Evolutionary conservation across 2,888 invertebrate genomes (phyloP), one percentile per base, ranked within the genome.

Genomic region (Halictus ligatus): DNA sequence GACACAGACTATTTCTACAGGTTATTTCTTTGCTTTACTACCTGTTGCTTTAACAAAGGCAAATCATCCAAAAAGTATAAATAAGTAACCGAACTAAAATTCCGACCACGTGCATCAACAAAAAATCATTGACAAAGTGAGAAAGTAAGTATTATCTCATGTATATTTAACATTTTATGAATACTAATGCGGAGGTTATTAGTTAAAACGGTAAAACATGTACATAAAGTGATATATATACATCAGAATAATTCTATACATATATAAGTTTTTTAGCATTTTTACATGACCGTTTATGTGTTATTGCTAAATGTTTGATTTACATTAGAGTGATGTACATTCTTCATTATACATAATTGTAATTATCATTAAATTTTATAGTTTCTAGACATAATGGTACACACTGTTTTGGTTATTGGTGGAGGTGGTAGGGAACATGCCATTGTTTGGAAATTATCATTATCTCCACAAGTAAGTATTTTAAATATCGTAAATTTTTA

Each of bases 341-440:
- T 40, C 35, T 50, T 67, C 67, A 35, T 35, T 54, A 60, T 48
- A 58, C 40, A 43, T 40, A 18, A 75, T 67, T 5, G 3, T 29
- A 35, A 69, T 67, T 50, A 58, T 64, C 13, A 15, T 15, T 40
- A 76, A 46, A 54, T 46, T 74, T 69, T 79, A 21, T 67, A 58
- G 75, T 71, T 78, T 64, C 81, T 79, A 84, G 87, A 87, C 83
- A 94, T 91, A 88, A 82, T 90, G 87, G 82, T 88, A 46, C 88
- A 96, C 78, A 96, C 96, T 92, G 96, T 98, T 88, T 95, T 98
- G 89, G 97, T 99, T 78, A 97, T 99, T 92, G 99, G 99, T 25
- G 96, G 97, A 94, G 99, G 99, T 64, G 99, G 99, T 5, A 97
- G 99, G 90, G 99, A 99, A 95, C 99, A 99, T 96, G 99, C 99